A percentile compares a stretch with the other conserved stretches of the same genome.
Conservation (phyloP, 2,888 invertebrate genomes). For the Nemotelus pantherinus region DNA sequence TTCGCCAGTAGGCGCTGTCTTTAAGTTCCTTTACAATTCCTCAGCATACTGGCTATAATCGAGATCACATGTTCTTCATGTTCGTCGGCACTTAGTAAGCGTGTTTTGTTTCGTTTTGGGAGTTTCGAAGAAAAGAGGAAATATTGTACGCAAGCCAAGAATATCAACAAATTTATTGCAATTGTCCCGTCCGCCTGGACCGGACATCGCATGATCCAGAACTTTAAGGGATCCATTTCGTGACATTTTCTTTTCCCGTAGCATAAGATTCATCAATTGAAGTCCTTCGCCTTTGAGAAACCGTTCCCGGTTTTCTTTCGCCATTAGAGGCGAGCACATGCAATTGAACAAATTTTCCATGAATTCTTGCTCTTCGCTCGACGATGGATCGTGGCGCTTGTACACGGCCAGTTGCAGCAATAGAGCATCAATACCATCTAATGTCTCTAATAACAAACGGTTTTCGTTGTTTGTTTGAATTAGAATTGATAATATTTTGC, state of each 20-base stretch:
- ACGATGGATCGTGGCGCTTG: constrained; percentile 91
- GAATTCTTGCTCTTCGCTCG: constrained; percentile 93
- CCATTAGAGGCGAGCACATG: constrained; percentile 92
- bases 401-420: constrained; percentile 95
- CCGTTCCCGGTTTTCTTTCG: constrained; percentile 85
- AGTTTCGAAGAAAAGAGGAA: constrained; percentile 99
- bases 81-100: constrained; percentile 84
- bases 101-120: constrained; percentile 85
- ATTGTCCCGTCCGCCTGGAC: constrained; percentile 92
- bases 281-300: constrained; percentile 97
- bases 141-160: constrained; percentile 93
- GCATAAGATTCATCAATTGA: constrained; percentile 99
- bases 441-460: constrained; percentile 82
- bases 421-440: constrained; percentile 95
- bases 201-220: constrained; percentile 96
- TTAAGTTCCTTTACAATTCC: constrained; percentile 91
- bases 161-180: constrained; percentile 99
- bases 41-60: constrained; percentile 91
- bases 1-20: constrained; percentile 91
- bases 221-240: constrained; percentile 96
- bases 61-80: constrained; percentile 96
- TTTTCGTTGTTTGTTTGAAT: constrained; percentile 90
- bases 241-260: constrained; percentile 96
- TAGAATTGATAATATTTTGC: constrained; percentile 94
- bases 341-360: constrained; percentile 99